Evolutionary conservation across 2,888 invertebrate species (phyloP).

Genomic region (Cephus rjabovi): DNA sequence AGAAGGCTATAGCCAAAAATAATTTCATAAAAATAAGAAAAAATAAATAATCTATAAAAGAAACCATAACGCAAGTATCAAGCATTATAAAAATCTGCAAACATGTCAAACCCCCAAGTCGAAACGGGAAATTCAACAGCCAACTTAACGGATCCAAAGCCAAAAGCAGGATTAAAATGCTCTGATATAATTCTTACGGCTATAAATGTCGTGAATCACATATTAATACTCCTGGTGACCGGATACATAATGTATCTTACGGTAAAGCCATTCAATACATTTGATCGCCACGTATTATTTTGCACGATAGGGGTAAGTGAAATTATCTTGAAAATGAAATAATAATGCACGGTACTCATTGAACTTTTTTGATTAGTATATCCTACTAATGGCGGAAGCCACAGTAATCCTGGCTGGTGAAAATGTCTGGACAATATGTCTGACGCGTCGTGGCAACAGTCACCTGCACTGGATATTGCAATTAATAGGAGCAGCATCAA

Average conservation of each 20-base stretch:
- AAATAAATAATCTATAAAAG: neutral
- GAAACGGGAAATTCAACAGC: neutral
- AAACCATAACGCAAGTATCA: neutral
- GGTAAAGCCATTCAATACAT: slow-evolving; percentile 16
- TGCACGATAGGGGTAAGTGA: slow-evolving; percentile 37
- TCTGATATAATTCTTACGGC: slow-evolving; percentile 16
- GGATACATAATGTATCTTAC: slow-evolving; percentile 26
- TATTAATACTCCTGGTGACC: slow-evolving; percentile 30
- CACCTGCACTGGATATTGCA: slow-evolving; percentile 71
- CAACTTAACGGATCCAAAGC: neutral
- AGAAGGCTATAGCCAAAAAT: neutral
- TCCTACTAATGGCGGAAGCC: slow-evolving; percentile 57
- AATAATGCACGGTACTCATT: neutral
- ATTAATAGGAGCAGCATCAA: slow-evolving; percentile 68
- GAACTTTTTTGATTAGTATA: slow-evolving; percentile 39
- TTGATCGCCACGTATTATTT: slow-evolving; percentile 30
- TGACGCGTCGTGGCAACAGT: slow-evolving; percentile 43
- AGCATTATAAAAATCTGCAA: neutral
- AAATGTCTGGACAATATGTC: slow-evolving; percentile 40
- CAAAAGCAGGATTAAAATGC: slow-evolving; percentile 4
- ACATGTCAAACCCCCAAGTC: neutral
- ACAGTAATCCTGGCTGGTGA: slow-evolving; percentile 46
- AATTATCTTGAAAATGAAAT: neutral
- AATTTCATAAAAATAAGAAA: neutral
- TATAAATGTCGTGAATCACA: slow-evolving; percentile 31